Conservation (phyloP, 2,888 invertebrate species). For the Acronicta psi region DNA sequence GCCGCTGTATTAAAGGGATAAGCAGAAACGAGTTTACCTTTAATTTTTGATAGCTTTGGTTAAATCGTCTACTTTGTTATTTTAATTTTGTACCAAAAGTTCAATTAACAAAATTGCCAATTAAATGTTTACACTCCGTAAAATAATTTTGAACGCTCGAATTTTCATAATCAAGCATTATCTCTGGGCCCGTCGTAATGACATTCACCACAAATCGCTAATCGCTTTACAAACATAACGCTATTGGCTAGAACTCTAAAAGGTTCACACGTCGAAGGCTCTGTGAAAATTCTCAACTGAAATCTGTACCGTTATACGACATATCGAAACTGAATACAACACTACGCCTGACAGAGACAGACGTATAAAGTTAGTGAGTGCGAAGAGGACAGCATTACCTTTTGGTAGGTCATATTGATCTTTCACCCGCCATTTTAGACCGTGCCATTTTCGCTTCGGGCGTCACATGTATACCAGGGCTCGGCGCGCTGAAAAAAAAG, state of each 20-base stretch:
- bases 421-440: conserved; percentile 88
- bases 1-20: conserved; percentile 34
- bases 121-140: conserved; percentile 67
- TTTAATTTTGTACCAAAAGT: conserved; percentile 56
- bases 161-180: conserved; percentile 81
- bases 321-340: conserved; percentile 78
- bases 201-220: conserved; percentile 78
- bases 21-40: conserved; percentile 38
- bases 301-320: conserved; percentile 82
- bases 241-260: conserved; percentile 65
- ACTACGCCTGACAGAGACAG: conserved; percentile 74
- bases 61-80: conserved; percentile 45
- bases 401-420: conserved; percentile 89
- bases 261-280: conserved; percentile 64
- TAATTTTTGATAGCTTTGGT: conserved; percentile 46
- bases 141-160: conserved; percentile 71
- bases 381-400: conserved; percentile 74
- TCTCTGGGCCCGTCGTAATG: conserved; percentile 72
- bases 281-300: conserved; percentile 75
- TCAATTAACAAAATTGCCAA: conserved; percentile 67
- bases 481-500: conserved; percentile 70
- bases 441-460: conserved; percentile 85
- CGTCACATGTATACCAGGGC: conserved; percentile 81
- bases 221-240: conserved; percentile 79
- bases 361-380: conserved; percentile 53